Base-by-base conservation (phyloP, 2,113 vertebrate species). In the Microtus oregoni region DNA sequence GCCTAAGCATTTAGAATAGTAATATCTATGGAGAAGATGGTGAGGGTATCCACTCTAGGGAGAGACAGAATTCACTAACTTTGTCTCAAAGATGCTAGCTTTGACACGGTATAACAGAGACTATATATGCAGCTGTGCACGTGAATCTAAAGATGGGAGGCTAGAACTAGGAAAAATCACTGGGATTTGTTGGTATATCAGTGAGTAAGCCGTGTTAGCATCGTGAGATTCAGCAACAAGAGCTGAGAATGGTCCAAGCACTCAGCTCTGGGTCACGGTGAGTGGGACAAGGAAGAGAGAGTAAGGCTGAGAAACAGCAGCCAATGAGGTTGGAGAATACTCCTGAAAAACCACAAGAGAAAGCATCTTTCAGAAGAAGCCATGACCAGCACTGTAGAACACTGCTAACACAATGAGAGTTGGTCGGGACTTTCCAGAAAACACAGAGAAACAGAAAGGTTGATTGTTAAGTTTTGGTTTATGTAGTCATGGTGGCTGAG, bases 31-130 rank as follows among this genome's bases (percentile, higher is more conserved):
- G 67, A 75, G 30, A 86, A 91, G 55, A 20, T 65, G 15, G 32
- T 17, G 14, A 67, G 6, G 11, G 22, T 11, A 38, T 26, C 38
- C 2, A 70, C 35, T 91, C 77, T 79, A 65, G 28, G 26, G 41
- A 55, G 13, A 44, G 19, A 32, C n/a, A 13, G 55, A 14, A 26
- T 28, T 88, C 72, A 63, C 28, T 67, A n/a, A 70, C 89, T 90
- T 82, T 14, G 19, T 77, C 86, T 96, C 26, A 52, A 52, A 91
- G 94, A 82, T 73, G 7, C 55, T 67, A 85, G 61, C 44, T 93
- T 85, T 58, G 44, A 87, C 32, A 75, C 89, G 1, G 32, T 7
- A 0, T 26, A 55, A 19, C 83, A 73, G 41, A 75, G 17, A 77
- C 44, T n/a, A 81, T 68, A n/a, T 9, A 50, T 81, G 61, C 11